Evolutionary conservation across 2,113 vertebrate genomes (phyloP).

Genomic region (Grallaria varia): DNA sequence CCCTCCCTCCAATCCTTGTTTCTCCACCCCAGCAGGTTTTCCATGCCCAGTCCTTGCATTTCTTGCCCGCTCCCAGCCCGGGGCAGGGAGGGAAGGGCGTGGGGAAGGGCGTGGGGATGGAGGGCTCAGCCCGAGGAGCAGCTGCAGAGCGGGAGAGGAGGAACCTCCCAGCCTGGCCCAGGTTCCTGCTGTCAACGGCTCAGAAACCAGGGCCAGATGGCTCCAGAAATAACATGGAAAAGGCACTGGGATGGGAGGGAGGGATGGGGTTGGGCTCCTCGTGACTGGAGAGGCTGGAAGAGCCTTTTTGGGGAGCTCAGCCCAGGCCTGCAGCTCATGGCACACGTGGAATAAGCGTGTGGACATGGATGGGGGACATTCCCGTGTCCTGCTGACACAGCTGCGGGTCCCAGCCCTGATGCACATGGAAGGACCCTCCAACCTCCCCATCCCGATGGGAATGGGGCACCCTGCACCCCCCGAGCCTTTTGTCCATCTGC

Average conservation of each 20-base stretch:
- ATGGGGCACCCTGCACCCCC: neutral
- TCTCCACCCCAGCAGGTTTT: neutral
- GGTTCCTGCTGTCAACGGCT: neutral
- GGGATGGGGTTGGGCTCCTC: neutral
- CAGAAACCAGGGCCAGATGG: neutral
- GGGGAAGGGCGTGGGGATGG: neutral
- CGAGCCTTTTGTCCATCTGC: neutral
- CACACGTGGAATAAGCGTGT: rapidly evolving
- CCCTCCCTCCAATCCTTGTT: neutral
- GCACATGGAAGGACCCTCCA: neutral
- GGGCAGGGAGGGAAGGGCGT: neutral
- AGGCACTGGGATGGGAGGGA: neutral
- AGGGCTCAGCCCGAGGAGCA: neutral
- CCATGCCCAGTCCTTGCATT: rapidly evolving
- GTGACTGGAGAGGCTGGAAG: neutral
- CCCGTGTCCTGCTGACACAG: rapidly evolving
- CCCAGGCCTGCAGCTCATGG: neutral
- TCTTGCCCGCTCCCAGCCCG: rapidly evolving
- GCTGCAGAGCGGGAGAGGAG: neutral
- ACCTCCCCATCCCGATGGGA: no score
- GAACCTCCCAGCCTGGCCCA: neutral
- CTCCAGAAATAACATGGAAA: neutral
- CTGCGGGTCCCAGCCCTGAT: neutral
- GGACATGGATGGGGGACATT: rapidly evolving
- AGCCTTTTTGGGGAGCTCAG: neutral